Evolutionary conservation across 2,113 vertebrate species (phyloP), one percentile per base, ranked within the genome.

Genomic region (Raja brachyura): DNA sequence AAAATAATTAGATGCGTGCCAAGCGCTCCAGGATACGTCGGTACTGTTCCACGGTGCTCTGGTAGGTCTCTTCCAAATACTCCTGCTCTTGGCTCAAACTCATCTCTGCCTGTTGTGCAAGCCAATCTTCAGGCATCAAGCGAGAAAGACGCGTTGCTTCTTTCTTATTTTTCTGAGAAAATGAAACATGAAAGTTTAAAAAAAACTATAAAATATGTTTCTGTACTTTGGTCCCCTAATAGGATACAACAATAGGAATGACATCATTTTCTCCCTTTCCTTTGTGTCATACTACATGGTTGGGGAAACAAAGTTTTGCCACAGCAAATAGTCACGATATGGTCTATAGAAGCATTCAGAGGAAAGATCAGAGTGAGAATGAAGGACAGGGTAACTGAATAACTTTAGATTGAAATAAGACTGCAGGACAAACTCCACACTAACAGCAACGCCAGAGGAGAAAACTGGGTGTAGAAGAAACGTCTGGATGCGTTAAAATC

Each of bases 71-170:
- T 66, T 90, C 88, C 88, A 90, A 48, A 10, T 90, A 90, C 31
- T 90, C 88, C 61, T 90, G 63, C 20, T 90, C 88, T 25, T 90
- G 88, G 88, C 63, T 90, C 16, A 90, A 63, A 25, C 88, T 90
- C 88, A 90, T 70, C 88, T 90, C 88, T 48, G 88, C 88, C 18
- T 90, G 88, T 33, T 90, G 88, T 39, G 88, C 66, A 10, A 90
- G 88, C 88, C 88, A 90, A 70, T 90, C 88, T 48, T 90, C 88
- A 11, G 88, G 88, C 88, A 90, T 90, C 88, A 90, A 33, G 8
- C 88, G 88, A 9, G 88, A 90, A 20, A 90, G 88, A 22, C 88
- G 88, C 4, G 88, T 90, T 22, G 88, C 88, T 70, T 90, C 88
- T 25, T 90, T 90, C 31, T 90, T 90, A 70, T 90, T 90, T 70